A percentile compares a stretch with the other conserved stretches of the same genome.
Evolutionary conservation across 2,113 vertebrate genomes (phyloP).

Genomic region (Spea bombifrons): DNA sequence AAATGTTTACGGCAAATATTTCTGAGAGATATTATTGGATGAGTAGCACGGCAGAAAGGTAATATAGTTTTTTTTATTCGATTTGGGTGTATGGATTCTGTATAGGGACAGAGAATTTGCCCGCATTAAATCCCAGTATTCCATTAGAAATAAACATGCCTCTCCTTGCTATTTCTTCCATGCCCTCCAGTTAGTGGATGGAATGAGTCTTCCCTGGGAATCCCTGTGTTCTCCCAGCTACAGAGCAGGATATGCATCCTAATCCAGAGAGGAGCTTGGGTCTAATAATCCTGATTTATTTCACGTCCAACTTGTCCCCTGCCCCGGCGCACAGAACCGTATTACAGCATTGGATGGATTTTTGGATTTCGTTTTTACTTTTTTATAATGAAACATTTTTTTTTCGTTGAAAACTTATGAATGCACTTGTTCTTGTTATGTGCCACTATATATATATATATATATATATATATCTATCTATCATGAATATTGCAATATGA

Average conservation of each 20-base stretch:
- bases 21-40: too few relatives aligned
- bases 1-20: too few relatives aligned
- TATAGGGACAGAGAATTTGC: neutral
- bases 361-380: neutral
- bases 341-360: neutral
- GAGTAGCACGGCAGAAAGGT: too few relatives aligned
- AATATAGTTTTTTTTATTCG: neutral
- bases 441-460: too few relatives aligned
- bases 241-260: neutral
- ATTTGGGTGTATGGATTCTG: neutral
- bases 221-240: neutral
- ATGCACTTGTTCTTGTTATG: too few relatives aligned
- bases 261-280: neutral
- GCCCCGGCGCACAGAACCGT: neutral
- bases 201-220: neutral
- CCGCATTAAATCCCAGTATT: neutral
- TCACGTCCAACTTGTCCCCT: neutral
- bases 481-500: too few relatives aligned
- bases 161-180: neutral
- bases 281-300: neutral
- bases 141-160: neutral
- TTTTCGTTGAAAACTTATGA: neutral
- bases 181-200: neutral
- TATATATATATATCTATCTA: too few relatives aligned
- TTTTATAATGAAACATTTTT: neutral